A percentile compares a stretch with the other conserved stretches of the same genome.
phyloP scores from a whole-genome alignment of 2,113 vertebrate genomes.

The Coreoperca whiteheadi region DNA sequence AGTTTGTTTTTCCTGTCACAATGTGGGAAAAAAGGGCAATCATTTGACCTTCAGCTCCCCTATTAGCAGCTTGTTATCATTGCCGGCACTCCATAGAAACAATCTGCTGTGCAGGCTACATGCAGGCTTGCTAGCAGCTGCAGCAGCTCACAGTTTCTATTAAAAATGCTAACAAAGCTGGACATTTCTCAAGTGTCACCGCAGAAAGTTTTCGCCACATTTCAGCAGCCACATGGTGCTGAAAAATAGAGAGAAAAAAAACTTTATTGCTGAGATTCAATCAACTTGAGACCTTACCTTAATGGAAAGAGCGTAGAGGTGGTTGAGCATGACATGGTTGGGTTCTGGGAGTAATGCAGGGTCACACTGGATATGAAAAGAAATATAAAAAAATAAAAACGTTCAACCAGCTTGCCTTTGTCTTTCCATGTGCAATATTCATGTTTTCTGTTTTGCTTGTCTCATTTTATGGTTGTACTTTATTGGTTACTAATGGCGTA shows the following conservation, averaged over 20 bases:
- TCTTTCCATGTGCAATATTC: neutral
- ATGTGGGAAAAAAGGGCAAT: conserved; percentile 20
- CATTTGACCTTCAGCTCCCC: conserved; percentile 29
- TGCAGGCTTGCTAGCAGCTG: conserved; percentile 1
- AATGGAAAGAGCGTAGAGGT: conserved; percentile 97
- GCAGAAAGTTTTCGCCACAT: conserved; percentile 16
- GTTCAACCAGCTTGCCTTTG: neutral
- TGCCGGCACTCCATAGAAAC: conserved; percentile 3
- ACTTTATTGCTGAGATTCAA: neutral
- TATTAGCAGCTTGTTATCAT: conserved; percentile 42
- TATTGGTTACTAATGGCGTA: neutral
- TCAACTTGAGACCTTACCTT: conserved; percentile 87
- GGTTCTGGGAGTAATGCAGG: conserved; percentile 96
- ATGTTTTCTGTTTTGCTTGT: neutral
- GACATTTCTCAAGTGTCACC: conserved; percentile 20
- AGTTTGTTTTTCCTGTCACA: conserved; percentile 37
- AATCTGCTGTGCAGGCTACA: neutral
- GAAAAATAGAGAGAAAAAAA: neutral
- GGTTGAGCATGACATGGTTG: conserved; percentile 98
- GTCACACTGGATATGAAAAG: conserved; percentile 88
- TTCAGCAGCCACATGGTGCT: neutral
- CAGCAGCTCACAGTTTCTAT: conserved; percentile 14
- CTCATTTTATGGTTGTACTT: neutral
- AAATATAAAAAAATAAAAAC: neutral
- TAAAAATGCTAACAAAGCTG: conserved; percentile 31